Conservation (phyloP, 2,888 invertebrate genomes). For the Ceriagrion tenellum region DNA sequence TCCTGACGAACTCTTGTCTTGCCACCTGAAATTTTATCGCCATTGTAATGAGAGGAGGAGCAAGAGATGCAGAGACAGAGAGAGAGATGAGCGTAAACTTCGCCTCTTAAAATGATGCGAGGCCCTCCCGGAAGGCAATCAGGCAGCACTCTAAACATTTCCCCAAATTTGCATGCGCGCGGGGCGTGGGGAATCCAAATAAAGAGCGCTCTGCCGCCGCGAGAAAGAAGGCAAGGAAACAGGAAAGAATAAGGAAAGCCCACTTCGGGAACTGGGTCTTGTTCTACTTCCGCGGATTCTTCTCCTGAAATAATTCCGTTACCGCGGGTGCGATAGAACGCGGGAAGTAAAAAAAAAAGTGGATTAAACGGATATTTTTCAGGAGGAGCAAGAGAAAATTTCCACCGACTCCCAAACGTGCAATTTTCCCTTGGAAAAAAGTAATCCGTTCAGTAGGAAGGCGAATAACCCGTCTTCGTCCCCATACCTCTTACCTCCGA, state of each 20-base stretch:
- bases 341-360: background rate
- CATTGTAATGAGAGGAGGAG: no score
- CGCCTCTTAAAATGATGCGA: background rate
- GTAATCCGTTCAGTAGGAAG: background rate
- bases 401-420: background rate
- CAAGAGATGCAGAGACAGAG: background rate
- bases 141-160: background rate
- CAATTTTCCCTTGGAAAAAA: background rate
- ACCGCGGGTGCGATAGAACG: background rate
- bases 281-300: background rate
- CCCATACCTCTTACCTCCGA: no score
- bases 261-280: slow-evolving; percentile 2
- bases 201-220: background rate
- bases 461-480: background rate
- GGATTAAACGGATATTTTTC: background rate
- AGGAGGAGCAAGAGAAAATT: background rate
- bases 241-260: background rate
- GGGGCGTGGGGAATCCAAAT: background rate
- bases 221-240: background rate
- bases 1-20: background rate
- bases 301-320: background rate
- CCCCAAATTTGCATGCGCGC: background rate
- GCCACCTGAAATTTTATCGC: background rate
- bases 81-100: background rate
- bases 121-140: background rate